Base-by-base conservation (phyloP, 2,113 vertebrate species). In the Bos taurus region DNA sequence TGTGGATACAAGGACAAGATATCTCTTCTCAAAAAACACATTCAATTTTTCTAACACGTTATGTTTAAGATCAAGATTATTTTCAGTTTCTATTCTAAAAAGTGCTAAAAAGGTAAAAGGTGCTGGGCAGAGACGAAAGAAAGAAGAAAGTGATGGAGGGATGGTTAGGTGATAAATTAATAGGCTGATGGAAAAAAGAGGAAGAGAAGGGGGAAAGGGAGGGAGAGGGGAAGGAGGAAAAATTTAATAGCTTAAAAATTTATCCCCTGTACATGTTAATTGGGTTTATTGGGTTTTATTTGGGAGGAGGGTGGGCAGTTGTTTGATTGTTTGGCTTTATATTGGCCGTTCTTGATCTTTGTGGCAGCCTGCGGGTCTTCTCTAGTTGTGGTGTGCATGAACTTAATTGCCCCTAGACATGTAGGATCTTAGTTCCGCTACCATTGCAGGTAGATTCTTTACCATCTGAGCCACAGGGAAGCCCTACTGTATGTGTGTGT, bases 41-140 rank as follows among this genome's bases (percentile, higher is more conserved):
- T 67, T 77, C 71, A 87, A 21, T n/a, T 88, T 96, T 85, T 96
- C 83, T 80, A 54, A 54, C n/a, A 54, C 13, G 17, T n/a, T 93
- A 25, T 90, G 62, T 62, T 93, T 86, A 95, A 96, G 50, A 93
- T 30, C 17, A 48, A 71, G 36, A n/a, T 36, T 92, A 23, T 62
- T 94, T 94, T 91, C 86, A 57, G 23, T 83, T 48, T 94, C 6
- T 89, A 23, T 88, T 95, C 50, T 88, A 57, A 89, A 97, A 96
- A 28, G 60, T n/a, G 8, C 17, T 81, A 40, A 74, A 93, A 97
- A 95, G 28, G 77, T 52, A 64, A 93, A 97, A 95, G 33, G 77
- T 52, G 8, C 21, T 81, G 36, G 60, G 25, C 21, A 92, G 26
- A 33, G 33, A 95, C 0, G 6, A 94, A 50, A 56, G 62, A 7